Conservation (phyloP, 2,888 invertebrate species). For the Drosophila paramelanica region DNA sequence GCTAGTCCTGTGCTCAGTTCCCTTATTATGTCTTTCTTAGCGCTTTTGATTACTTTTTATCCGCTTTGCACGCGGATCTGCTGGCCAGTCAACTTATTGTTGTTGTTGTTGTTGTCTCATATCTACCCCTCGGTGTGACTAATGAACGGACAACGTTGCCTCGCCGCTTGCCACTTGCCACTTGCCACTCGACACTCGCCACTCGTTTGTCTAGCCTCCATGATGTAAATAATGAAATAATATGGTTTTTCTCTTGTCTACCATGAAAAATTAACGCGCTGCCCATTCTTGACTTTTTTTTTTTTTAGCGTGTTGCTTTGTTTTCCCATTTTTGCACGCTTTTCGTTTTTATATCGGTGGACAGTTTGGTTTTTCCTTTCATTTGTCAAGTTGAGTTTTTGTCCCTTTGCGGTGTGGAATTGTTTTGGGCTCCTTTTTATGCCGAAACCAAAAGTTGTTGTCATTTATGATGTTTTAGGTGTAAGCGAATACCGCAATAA, state of each 20-base stretch:
- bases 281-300: slow-evolving; percentile 52
- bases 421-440: slow-evolving; percentile 34
- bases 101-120: slow-evolving; percentile 39
- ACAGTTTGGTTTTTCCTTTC: slow-evolving; percentile 73
- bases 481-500: background rate
- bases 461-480: slow-evolving; percentile 6
- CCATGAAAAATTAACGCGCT: slow-evolving; percentile 78
- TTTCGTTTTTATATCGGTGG: slow-evolving; percentile 50
- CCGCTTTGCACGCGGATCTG: slow-evolving; percentile 72
- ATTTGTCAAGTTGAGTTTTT: slow-evolving; percentile 67
- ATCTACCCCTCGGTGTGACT: slow-evolving; percentile 72
- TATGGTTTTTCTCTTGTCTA: slow-evolving; percentile 74
- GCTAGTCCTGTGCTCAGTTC: slow-evolving; percentile 56
- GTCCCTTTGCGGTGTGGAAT: slow-evolving; percentile 21
- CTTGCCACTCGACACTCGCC: slow-evolving; percentile 5
- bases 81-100: slow-evolving; percentile 18
- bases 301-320: background rate
- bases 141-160: slow-evolving; percentile 61
- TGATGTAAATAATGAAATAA: slow-evolving; percentile 80
- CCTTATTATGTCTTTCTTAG: slow-evolving; percentile 80
- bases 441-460: slow-evolving; percentile 45
- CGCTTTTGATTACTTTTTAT: slow-evolving; percentile 80
- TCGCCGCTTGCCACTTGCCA: slow-evolving; percentile 34
- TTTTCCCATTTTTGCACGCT: slow-evolving; percentile 44
- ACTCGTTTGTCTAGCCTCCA: slow-evolving; percentile 63